Evolutionary conservation across 2,888 invertebrate species (phyloP), one percentile per base, ranked within the genome.

Genomic region (Agelastica alni): DNA sequence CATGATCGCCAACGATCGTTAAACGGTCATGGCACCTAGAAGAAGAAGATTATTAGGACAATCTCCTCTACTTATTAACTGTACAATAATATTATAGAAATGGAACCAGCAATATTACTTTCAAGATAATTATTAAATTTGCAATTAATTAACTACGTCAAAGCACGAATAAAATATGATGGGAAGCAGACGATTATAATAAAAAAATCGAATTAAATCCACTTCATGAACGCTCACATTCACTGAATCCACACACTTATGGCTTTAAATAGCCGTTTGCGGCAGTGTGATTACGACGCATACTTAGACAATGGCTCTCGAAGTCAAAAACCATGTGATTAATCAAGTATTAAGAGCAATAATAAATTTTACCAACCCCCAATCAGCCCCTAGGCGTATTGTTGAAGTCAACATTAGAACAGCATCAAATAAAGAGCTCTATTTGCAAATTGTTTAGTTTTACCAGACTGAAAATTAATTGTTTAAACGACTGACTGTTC

Each of bases 311-410:
- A 60, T 60, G 51, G 20, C 12, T 30, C 34, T 14, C 3, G 13
- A 13, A 34, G 32, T 7, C 17, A 13, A 43, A 22, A 51, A 51
- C 42, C 26, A 34, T 26, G 47, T 51, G 58, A 52, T 61, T 61
- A 56, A 61, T 58, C 54, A 61, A 61, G 46, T 61, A 58, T 58
- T 41, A 48, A 46, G 41, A 46, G 42, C 46, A 43, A 57, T 58
- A 64, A 64, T 60, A 56, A 55, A 53, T 52, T 58, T 41, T 48
- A 47, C 56, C 60, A 58, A 43, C 64, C 62, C 62, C 44, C 39
- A 56, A 53, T 68, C 70, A 62, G 57, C 71, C 72, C 64, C 69
- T 71, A 69, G 72, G 72, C 72, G 72, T 71, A 71, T 70, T 72
- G 68, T 72, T 72, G 69, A 63, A 63, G 64, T 63, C 70, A 68